Evolutionary conservation across 2,888 invertebrate genomes (phyloP).

Genomic region (Phyllotreta cruciferae): DNA sequence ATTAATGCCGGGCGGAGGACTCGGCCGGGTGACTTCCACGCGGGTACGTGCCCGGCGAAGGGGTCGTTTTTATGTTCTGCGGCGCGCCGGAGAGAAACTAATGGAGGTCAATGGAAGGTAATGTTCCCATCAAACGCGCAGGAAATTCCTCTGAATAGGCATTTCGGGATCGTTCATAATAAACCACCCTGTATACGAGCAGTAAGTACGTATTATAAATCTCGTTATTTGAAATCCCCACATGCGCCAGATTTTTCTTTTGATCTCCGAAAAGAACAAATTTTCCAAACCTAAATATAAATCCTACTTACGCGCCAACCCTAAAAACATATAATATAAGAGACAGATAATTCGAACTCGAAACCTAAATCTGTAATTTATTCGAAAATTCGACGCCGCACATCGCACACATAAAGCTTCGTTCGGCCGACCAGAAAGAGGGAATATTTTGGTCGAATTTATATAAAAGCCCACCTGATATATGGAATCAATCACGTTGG

Average conservation of each 20-base stretch:
- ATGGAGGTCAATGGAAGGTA: too few species aligned
- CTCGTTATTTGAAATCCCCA: neutral
- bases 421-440: neutral
- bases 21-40: too few species aligned
- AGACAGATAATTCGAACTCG: neutral
- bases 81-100: too few species aligned
- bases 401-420: neutral
- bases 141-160: too few species aligned
- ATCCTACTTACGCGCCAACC: conserved; percentile 1
- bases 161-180: too few species aligned
- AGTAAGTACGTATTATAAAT: too few species aligned
- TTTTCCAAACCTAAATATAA: conserved; percentile 1
- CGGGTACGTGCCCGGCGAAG: too few species aligned
- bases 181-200: too few species aligned
- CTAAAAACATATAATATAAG: neutral
- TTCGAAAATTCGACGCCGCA: conserved; percentile 10
- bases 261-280: conserved; percentile 12
- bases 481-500: conserved; percentile 4
- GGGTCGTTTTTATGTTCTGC: too few species aligned
- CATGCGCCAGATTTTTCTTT: too few species aligned
- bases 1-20: too few species aligned
- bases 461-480: conserved; percentile 1
- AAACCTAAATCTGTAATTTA: conserved; percentile 5
- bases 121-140: too few species aligned
- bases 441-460: conserved; percentile 7